Conservation (phyloP, 2,113 vertebrate species). For the Cyanoliseus patagonus region DNA sequence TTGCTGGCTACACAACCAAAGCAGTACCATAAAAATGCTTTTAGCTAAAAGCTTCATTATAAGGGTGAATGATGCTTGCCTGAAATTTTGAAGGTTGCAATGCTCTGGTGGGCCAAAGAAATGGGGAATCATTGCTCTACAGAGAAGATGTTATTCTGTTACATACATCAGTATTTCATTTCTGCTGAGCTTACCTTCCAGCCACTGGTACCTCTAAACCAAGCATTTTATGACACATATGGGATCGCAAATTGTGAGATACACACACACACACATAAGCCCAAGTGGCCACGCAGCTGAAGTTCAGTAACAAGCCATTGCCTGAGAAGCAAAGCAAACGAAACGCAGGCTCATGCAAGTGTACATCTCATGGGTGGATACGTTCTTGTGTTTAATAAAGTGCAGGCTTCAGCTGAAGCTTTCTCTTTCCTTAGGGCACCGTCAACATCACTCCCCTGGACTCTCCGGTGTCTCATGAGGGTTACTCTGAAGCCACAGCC, state of each 20-base stretch:
- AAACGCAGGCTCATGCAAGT: background rate
- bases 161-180: background rate
- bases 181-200: constrained; percentile 6
- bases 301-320: background rate
- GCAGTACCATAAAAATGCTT: constrained; percentile 17
- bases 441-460: background rate
- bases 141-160: constrained; percentile 3
- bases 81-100: constrained; percentile 23
- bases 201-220: background rate
- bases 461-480: background rate
- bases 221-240: background rate
- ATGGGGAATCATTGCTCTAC: constrained; percentile 17
- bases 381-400: background rate
- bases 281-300: background rate
- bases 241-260: background rate
- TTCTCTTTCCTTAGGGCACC: background rate
- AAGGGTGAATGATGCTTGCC: background rate
- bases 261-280: background rate
- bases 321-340: background rate
- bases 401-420: background rate
- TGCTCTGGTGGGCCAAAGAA: constrained; percentile 47
- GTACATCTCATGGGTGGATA: background rate
- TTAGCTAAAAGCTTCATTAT: constrained; percentile 46
- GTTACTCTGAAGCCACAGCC: background rate
- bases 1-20: background rate